Evolutionary conservation across 2,888 invertebrate genomes (phyloP).

Genomic region (Drosophila formosana): DNA sequence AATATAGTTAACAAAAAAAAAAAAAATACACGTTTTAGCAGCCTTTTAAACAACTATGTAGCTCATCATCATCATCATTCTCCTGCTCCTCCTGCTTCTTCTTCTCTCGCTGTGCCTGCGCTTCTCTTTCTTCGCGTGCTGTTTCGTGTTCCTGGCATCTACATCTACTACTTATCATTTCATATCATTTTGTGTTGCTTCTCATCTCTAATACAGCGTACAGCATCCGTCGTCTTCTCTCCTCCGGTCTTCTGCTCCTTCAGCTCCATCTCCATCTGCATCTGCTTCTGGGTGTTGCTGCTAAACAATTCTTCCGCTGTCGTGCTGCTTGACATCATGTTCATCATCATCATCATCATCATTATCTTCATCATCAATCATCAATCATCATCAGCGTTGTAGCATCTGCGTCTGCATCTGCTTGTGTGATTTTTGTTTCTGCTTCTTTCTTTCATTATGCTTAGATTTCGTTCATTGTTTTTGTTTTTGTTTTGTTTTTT

Average conservation of each 20-base stretch:
- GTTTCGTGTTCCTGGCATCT: constrained; percentile 10
- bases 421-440: constrained; percentile 9
- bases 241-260: constrained; percentile 1
- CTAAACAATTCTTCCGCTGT: constrained; percentile 23
- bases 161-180: neutral
- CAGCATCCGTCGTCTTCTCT: constrained; percentile 21
- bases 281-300: neutral
- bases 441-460: constrained; percentile 33
- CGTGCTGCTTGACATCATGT: constrained; percentile 7
- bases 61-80: constrained; percentile 27
- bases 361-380: constrained; percentile 5
- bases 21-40: constrained; percentile 56
- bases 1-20: constrained; percentile 71
- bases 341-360: constrained; percentile 12
- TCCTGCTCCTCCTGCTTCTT: constrained; percentile 5
- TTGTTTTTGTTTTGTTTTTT: constrained; percentile 58
- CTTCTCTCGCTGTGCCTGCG: constrained; percentile 21
- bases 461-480: constrained; percentile 42
- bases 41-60: constrained; percentile 74
- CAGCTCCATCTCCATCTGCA: neutral
- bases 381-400: too few species aligned
- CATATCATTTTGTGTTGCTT: neutral
- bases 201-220: neutral
- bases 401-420: constrained; percentile 17
- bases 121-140: constrained; percentile 11